Base-by-base conservation (phyloP, 2,888 invertebrate species). In the Drosophila tripunctata region DNA sequence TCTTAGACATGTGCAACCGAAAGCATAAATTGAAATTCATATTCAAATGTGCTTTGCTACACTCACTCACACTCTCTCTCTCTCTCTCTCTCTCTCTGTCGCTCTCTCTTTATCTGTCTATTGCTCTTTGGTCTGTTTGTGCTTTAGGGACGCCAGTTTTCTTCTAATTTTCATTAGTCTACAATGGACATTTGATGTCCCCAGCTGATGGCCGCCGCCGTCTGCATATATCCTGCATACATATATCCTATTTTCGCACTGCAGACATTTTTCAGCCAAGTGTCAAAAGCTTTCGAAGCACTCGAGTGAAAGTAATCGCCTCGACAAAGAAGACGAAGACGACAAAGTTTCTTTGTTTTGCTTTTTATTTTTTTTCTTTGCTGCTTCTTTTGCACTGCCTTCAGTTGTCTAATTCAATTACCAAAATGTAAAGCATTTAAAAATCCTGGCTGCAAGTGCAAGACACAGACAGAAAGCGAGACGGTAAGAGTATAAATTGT, bases 261-360 rank as follows among this genome's bases (percentile, higher is more conserved):
- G 47, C 61, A 66, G 70, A 47, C 56, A 47, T 22, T 38, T 38
- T 40, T 24, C 54, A 48, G 47, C 45, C 66, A 69, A 76, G 79
- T 79, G 80, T 68, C 58, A 64, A 71, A 69, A 64, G 82, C 82
- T 66, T 64, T 67, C 30, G 22, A 58, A 63, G 67, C 80, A 67
- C 79, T 82, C 85, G 70, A 87, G 87, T 87, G 84, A 85, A 85
- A 85, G 84, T 85, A 79, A 85, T 78, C 75, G 70, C 65, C 55
- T 40, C 51, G 50, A 30, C 30, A 19, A 52, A 31, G 36, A 17
- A n/a, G 27, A 12, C 1, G 4, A 44, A n/a, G 7, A 27, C 31
- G 15, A 47, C 35, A 55, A 67, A 54, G 33, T 52, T 70, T 35
- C 22, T 24, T 36, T 64, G 54, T 58, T 19, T 69, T 38, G n/a